A percentile compares a stretch with the other conserved stretches of the same genome.
phyloP scores from a whole-genome alignment of 1,140 invertebrate species.

The Drosophila seguyi region DNA sequence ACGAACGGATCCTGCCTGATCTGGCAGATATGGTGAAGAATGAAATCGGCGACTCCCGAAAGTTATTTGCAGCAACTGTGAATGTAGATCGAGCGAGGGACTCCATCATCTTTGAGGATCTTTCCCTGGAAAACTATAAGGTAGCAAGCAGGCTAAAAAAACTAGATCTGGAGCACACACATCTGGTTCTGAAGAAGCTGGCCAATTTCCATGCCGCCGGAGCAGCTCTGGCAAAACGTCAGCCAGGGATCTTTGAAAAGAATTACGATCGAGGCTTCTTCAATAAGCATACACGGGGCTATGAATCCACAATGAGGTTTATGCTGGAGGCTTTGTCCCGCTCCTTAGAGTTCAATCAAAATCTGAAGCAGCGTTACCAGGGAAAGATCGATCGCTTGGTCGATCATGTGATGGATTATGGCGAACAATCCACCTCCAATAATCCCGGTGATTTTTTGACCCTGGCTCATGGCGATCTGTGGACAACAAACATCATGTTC shows the following conservation, averaged over 20 bases:
- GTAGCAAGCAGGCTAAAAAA: constrained; percentile 86
- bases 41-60: constrained; percentile 57
- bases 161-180: constrained; percentile 85
- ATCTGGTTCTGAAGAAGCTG: constrained; percentile 85
- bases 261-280: constrained; percentile 70
- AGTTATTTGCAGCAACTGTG: constrained; percentile 68
- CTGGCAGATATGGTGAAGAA: constrained; percentile 37
- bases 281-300: constrained; percentile 53
- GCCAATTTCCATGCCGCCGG: constrained; percentile 86
- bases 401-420: constrained; percentile 42
- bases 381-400: constrained; percentile 50
- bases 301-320: constrained; percentile 35
- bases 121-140: constrained; percentile 85
- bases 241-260: constrained; percentile 48
- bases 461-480: constrained; percentile 88
- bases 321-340: constrained; percentile 41
- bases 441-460: constrained; percentile 86
- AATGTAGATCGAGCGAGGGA: constrained; percentile 59
- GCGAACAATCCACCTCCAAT: constrained; percentile 38
- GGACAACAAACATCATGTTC: constrained; percentile 89
- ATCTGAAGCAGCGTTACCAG: constrained; percentile 47
- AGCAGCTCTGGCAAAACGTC: constrained; percentile 40
- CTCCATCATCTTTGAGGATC: constrained; percentile 75
- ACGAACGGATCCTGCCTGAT: constrained; percentile 63
- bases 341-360: constrained; percentile 43